phyloP scores from a whole-genome alignment of 2,113 vertebrate species.

The Euleptes europaea region DNA sequence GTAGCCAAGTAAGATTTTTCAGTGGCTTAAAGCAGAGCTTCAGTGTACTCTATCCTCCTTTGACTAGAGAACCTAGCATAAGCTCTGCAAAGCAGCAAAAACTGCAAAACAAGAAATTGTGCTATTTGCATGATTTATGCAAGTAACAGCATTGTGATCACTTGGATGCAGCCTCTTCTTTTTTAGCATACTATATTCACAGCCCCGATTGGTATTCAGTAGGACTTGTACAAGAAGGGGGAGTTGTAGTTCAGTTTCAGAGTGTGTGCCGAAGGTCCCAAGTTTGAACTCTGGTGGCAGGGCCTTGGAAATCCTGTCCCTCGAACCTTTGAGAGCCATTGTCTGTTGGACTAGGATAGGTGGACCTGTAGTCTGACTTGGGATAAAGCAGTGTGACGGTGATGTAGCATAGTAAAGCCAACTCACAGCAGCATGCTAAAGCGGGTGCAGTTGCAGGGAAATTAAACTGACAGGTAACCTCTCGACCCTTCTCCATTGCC shows the following conservation, averaged over 20 bases:
- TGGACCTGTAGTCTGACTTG: neutral
- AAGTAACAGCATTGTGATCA: neutral
- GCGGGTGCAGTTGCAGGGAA: neutral
- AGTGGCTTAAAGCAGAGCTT: neutral
- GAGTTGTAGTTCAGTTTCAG: neutral
- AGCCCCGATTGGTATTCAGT: neutral
- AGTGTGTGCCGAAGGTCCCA: neutral
- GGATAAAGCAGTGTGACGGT: neutral
- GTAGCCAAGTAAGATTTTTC: neutral
- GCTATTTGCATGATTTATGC: neutral
- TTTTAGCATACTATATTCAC: neutral
- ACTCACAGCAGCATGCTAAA: neutral
- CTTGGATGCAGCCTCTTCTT: neutral
- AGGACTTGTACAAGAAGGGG: neutral
- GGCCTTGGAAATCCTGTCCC: neutral
- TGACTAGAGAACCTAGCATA: neutral
- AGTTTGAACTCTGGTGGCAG: neutral
- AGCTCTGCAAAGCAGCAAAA: neutral
- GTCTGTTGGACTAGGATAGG: neutral
- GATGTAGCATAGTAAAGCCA: too few species aligned
- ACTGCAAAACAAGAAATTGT: neutral
- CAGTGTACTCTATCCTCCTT: neutral
- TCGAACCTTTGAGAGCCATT: neutral
- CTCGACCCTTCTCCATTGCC: neutral
- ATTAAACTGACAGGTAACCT: neutral